A percentile compares a stretch with the other conserved stretches of the same genome.
These are phyloP conservation scores for Hemaris fuciformis DNA, from an alignment of 2,888 invertebrate species.

Conservation along the genomic window DNA sequence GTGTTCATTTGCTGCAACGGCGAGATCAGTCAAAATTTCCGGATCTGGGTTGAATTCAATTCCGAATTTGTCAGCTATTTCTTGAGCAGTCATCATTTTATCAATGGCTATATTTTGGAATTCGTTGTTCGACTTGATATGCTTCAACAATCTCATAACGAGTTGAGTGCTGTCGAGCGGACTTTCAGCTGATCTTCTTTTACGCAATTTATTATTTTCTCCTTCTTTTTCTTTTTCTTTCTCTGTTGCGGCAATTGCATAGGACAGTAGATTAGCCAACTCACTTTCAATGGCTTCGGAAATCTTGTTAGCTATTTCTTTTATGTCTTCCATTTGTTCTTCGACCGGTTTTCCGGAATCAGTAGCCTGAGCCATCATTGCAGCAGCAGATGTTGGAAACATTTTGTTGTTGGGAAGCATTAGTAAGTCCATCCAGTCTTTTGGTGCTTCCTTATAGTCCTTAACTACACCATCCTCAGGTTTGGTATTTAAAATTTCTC, in stretches of 20 bases:
- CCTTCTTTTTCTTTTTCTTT: conserved; percentile 37
- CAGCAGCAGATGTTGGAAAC: conserved; percentile 51
- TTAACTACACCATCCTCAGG: conserved; percentile 37
- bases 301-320: conserved; percentile 60
- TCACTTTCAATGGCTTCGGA: conserved; percentile 57
- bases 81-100: conserved; percentile 75
- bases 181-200: conserved; percentile 58
- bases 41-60: conserved; percentile 67
- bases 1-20: conserved; percentile 62
- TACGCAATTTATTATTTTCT: conserved; percentile 46
- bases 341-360: conserved; percentile 57
- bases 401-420: conserved; percentile 37
- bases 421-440: conserved; percentile 60
- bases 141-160: conserved; percentile 62
- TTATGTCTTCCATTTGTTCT: conserved; percentile 66
- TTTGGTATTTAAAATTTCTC: conserved; percentile 27
- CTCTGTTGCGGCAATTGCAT: conserved; percentile 46
- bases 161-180: conserved; percentile 66
- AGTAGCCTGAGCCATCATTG: conserved; percentile 59
- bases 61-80: conserved; percentile 73
- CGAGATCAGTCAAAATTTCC: conserved; percentile 64
- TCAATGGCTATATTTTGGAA: conserved; percentile 75
- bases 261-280: conserved; percentile 58
- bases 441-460: conserved; percentile 39
- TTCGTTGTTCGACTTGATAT: conserved; percentile 71